Base-by-base conservation (phyloP, 1,140 invertebrate species). In the Choristoneura fumiferana region DNA sequence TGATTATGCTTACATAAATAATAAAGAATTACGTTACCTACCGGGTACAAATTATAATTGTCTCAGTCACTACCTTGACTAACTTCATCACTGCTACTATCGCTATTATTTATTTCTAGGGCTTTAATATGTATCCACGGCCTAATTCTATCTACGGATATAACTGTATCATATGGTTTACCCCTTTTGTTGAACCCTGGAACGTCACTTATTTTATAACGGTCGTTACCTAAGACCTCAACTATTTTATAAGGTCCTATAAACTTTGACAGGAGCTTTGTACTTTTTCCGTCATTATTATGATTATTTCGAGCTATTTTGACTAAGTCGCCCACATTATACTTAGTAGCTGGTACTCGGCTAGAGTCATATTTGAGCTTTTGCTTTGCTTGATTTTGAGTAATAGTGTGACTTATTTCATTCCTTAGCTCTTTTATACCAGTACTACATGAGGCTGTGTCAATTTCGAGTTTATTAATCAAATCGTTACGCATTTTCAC, bases 91-190 rank as follows among this genome's bases (percentile, higher is more conserved):
- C 15, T 33, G 37, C 13, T 38, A 8, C n/a, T 56, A 57, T 35
- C 35, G 8, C 22, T 17, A 33, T 36, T 34, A 22, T 38, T 9
- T 10, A 57, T 15, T 34, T 57, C 55, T 35, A 57, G 39, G 35
- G 38, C 18, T 34, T 57, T 57, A 9, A 57, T 9, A 17, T 57
- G 38, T 43, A 57, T 57, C 56, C 56, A 57, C 1, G 56, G 56
- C 12, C 56, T 15, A 13, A 57, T 45, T 9, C 56, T 38, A 35
- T 57, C 56, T n/a, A 39, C 56, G 5, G 56, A 9, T 35, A 57
- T 33, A 0, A 57, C 56, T 9, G 39, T 57, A 10, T 14, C 33
- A 9, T 57, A 43, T 1, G n/a, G 39, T 17, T 40, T 40, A 1
- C 40, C 8, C 15, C 36, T 57, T 17, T 45, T 57, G 35, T n/a